Evolutionary conservation across 1,140 invertebrate species (phyloP), one percentile per base, ranked within the genome.

Genomic region (Himalopsyche phryganea): DNA sequence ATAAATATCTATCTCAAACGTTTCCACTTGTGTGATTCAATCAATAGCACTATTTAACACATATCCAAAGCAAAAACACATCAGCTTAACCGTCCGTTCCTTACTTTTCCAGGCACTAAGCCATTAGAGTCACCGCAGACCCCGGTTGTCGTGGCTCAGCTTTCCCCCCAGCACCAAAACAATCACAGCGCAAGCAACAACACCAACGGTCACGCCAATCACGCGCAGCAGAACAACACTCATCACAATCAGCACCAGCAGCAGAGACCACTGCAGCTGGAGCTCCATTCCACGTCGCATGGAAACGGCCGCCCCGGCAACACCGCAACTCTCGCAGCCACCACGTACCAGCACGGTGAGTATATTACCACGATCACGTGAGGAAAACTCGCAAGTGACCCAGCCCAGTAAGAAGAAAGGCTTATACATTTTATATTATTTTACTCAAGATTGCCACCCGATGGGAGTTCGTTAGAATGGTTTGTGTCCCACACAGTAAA

Each of bases 111-210:
- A 77, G 87, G 91, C 60, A 87, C 85, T 63, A 85, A 88, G 66
- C 90, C 90, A 6, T 74, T 92, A 65, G 90, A 92, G 60, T 90
- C 89, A 33, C 90, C 89, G 10, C 87, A 90, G 73, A 92, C 89
- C 55, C 89, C 89, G 20, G 79, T 87, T 58, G 85, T 83, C 44
- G 75, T 81, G 58, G 74, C 71, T 38, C 72, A 78, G 40, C 60
- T 66, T 20, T 68, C 74, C n/a, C 74, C 74, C 9, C 73, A 76
- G 18, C 74, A 72, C 71, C 79, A 68, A 28, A 28, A 5, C 23
- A 28, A 28, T 28, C 23, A 28, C 23, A 3, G 9, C 23, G 68
- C 80, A 71, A 28, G 23, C 23, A 28, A 28, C 23, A 65, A 80
- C 74, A 69, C 80, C 65, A 80, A 63, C 70, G 73, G 49, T 72